Conservation (phyloP, 2,113 vertebrate genomes). For the Megatriorchis doriae region DNA sequence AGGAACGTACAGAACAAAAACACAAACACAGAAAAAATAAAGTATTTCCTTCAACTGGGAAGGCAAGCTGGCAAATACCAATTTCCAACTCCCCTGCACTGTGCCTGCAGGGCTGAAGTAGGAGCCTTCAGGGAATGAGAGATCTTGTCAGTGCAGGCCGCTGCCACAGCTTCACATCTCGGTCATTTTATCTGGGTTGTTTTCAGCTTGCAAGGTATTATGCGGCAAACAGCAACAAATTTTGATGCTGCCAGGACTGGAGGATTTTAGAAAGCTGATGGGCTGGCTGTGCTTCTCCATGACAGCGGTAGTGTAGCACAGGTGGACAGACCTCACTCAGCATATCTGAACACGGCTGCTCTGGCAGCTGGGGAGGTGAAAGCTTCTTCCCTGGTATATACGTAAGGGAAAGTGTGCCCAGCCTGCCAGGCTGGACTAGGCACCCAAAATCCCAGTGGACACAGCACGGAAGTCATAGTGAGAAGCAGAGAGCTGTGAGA, state of each 20-base stretch:
- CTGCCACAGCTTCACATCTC: neutral
- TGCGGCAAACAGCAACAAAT: neutral
- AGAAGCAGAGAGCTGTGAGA: neutral
- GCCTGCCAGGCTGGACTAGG: neutral
- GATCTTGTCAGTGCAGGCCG: neutral
- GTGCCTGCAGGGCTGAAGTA: neutral
- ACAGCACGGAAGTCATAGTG: neutral
- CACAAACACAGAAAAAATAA: neutral
- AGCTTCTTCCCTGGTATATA: neutral
- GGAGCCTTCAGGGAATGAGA: neutral
- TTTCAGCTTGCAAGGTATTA: neutral
- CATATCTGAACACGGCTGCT: rapidly evolving
- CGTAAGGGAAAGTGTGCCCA: neutral
- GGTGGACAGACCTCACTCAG: neutral
- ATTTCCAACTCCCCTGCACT: neutral
- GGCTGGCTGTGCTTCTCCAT: neutral
- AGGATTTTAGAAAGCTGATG: neutral
- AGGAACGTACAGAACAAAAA: neutral
- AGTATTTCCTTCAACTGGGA: neutral
- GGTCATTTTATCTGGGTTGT: neutral
- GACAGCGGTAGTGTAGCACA: neutral
- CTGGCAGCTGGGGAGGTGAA: neutral
- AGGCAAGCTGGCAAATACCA: neutral
- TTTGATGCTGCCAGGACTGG: neutral
- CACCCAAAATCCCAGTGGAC: neutral